Evolutionary conservation across 2,888 invertebrate genomes (phyloP).

Genomic region (Sminthurides aquaticus): DNA sequence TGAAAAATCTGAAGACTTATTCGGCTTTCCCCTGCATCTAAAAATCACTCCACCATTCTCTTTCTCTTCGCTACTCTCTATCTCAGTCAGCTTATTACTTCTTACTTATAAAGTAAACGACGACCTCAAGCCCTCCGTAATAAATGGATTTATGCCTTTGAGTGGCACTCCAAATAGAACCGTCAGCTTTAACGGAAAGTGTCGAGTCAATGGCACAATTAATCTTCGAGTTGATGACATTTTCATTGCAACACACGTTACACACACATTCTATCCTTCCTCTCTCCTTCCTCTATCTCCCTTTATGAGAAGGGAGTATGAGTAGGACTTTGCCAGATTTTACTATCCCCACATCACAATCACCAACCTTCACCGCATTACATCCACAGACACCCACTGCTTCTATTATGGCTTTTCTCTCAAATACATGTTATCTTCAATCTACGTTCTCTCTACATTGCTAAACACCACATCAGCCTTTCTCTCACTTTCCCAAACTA

Average conservation of each 20-base stretch:
- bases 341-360: neutral
- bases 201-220: constrained; percentile 27
- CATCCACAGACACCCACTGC: neutral
- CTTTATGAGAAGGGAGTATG: no score
- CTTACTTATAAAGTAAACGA: neutral
- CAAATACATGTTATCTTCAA: neutral
- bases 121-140: constrained; percentile 12
- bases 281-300: no score
- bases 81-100: neutral
- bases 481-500: no score
- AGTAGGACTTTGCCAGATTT: neutral
- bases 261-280: neutral
- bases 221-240: constrained; percentile 26
- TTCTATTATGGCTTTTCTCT: neutral
- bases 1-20: neutral
- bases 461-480: no score
- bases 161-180: constrained; percentile 27
- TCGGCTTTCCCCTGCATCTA: neutral
- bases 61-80: neutral
- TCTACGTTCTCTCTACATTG: neutral
- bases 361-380: no score
- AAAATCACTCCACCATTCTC: neutral
- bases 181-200: constrained; percentile 22
- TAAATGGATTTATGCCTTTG: constrained; percentile 28
- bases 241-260: constrained; percentile 23